Evolutionary conservation across 2,888 invertebrate species (phyloP).

Genomic region (Pediacus dermestoides): DNA sequence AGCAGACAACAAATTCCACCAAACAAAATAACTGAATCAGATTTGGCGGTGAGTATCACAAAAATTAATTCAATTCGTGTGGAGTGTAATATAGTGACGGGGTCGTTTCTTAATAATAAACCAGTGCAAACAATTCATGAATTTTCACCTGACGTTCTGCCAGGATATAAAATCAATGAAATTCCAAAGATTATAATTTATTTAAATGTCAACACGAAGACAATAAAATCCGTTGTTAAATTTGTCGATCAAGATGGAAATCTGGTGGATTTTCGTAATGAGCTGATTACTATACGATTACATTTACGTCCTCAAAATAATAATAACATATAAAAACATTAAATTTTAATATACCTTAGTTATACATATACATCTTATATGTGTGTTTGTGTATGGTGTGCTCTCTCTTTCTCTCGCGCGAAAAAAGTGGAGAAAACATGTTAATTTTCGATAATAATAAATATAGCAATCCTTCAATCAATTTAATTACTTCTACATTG

Average conservation of each 20-base stretch:
- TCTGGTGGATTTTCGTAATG: slow-evolving; percentile 37
- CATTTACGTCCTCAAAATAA: slow-evolving; percentile 14
- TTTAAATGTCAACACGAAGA: slow-evolving; percentile 32
- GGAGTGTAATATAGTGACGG: slow-evolving; percentile 34
- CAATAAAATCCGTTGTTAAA: slow-evolving; percentile 29
- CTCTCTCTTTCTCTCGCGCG: too few relatives aligned
- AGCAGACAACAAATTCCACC: slow-evolving; percentile 14
- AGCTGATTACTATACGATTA: slow-evolving; percentile 31
- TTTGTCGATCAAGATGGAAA: slow-evolving; percentile 35
- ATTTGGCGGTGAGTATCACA: slow-evolving; percentile 36
- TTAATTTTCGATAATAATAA: slow-evolving; percentile 16
- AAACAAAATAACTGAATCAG: too few relatives aligned
- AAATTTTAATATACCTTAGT: too few relatives aligned
- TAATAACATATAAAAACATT: too few relatives aligned
- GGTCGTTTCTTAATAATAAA: slow-evolving; percentile 33
- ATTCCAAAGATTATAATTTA: slow-evolving; percentile 36
- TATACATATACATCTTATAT: too few relatives aligned
- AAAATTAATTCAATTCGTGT: slow-evolving; percentile 33
- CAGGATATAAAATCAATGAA: slow-evolving; percentile 42
- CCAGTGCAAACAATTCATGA: slow-evolving; percentile 38
- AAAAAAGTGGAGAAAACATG: slow-evolving; percentile 13
- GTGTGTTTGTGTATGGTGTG: too few relatives aligned
- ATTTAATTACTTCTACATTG: slow-evolving; percentile 3
- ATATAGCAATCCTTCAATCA: slow-evolving; percentile 7
- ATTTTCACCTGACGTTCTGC: slow-evolving; percentile 35